Percentiles rank a stretch among this genome's conserved stretches.
Evolutionary conservation across 2,797 vertebrate species (phyloP).

Genomic region (Morus bassanus): DNA sequence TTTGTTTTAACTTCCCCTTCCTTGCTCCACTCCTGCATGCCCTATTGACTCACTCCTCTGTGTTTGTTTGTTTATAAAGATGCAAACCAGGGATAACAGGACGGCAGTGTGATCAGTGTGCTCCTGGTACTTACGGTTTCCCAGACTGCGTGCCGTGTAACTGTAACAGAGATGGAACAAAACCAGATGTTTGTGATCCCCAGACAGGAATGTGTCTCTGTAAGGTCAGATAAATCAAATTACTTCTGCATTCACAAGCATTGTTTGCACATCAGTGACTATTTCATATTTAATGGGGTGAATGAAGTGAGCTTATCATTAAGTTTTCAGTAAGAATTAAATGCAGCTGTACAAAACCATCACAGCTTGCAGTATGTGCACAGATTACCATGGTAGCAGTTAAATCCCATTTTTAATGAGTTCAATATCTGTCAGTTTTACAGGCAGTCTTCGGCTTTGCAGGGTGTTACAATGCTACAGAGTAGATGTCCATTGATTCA

Average conservation of each 20-base stretch:
- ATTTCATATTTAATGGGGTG: background rate
- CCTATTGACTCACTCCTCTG: background rate
- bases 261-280: background rate
- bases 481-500: background rate
- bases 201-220: constrained; percentile 88
- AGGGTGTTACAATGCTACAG: background rate
- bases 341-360: background rate
- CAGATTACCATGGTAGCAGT: background rate
- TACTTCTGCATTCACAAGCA: constrained; percentile 15
- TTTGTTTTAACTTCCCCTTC: background rate
- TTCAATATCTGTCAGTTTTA: background rate
- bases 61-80: constrained; percentile 69
- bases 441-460: background rate
- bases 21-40: background rate
- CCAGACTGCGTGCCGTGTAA: constrained; percentile 84
- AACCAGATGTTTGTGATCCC: constrained; percentile 80
- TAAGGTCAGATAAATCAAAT: constrained; percentile 80
- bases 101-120: constrained; percentile 86
- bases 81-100: constrained; percentile 88
- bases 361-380: background rate
- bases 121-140: constrained; percentile 83
- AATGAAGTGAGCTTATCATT: background rate
- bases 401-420: background rate
- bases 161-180: constrained; percentile 83
- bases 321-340: background rate